Evolutionary conservation across 2,888 invertebrate genomes (phyloP).

Genomic region (Germaria angustata): DNA sequence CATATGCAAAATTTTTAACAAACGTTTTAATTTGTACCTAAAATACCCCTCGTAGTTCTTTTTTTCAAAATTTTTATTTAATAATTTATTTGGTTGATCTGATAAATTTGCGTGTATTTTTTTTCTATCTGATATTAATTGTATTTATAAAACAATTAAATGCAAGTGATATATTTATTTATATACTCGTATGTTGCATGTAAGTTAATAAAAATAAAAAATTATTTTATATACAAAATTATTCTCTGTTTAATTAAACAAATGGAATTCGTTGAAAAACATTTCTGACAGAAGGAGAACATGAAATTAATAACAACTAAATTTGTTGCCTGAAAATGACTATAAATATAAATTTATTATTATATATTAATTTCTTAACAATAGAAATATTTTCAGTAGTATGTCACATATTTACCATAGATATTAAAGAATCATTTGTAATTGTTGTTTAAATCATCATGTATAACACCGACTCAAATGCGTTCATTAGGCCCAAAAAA

Average conservation of each 20-base stretch:
- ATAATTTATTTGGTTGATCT: conserved; percentile 14
- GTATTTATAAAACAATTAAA: conserved; percentile 57
- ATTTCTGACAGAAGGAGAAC: neutral
- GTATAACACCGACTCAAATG: no score
- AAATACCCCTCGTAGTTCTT: neutral
- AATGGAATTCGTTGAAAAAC: conserved; percentile 35
- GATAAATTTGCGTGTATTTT: conserved; percentile 9
- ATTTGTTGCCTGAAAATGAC: neutral
- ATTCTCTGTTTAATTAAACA: conserved; percentile 46
- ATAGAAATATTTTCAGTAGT: no score
- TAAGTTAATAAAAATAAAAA: no score
- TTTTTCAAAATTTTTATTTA: conserved; percentile 7
- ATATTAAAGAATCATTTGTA: no score
- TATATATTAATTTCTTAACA: no score
- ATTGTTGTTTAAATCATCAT: no score
- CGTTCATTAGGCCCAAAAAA: no score
- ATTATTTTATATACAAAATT: neutral
- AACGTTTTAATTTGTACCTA: no score
- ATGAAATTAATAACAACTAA: conserved; percentile 17
- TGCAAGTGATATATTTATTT: conserved; percentile 39
- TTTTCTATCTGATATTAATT: conserved; percentile 43
- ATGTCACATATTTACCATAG: no score
- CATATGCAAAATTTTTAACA: no score
- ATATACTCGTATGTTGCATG: neutral
- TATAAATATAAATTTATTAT: neutral